Evolutionary conservation across 2,888 invertebrate species (phyloP), one percentile per base, ranked within the genome.

Genomic region (Ectemnius lituratus): DNA sequence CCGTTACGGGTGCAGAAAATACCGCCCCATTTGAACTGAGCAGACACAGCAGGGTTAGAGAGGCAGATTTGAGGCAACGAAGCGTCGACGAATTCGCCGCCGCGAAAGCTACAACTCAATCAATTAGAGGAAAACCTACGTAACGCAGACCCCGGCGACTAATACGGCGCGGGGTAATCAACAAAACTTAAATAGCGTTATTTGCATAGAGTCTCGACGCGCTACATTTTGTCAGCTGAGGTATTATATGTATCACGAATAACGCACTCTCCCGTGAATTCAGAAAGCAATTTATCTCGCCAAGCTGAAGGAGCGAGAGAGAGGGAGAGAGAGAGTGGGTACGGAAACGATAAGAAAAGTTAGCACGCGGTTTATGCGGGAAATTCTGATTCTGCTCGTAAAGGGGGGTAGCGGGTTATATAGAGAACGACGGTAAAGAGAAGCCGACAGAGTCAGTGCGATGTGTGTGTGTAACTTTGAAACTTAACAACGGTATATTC

Each of bases 401-500:
- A 80, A 71, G 72, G 80, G 69, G 37, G 37, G 8, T 37, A 52
- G 52, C 14, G 52, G 52, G 16, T 52, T 52, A 76, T 76, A 80
- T 79, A 71, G 67, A 68, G 72, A 69, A 75, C 72, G 47, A 69
- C 68, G 60, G 70, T 72, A 61, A 62, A 62, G 67, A 63, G 60
- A 64, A 69, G 59, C 70, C 58, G 74, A 70, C 70, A 62, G 77
- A 80, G 70, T 80, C 64, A 67, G 16, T 62, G 63, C 62, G 63
- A 73, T 80, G 77, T 76, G 66, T 80, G 77, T 76, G 66, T 80
- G 80, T 75, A 80, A 80, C 80, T 80, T 80, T 77, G 80, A 80
- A 80, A 80, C 80, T 80, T 76, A 80, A 80, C 80, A 80, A 80
- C 77, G 80, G 77, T 80, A 80, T 80, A 80, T 75, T 80, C 74